phyloP scores from a whole-genome alignment of 1,140 invertebrate genomes.

The Asobara japonica region DNA sequence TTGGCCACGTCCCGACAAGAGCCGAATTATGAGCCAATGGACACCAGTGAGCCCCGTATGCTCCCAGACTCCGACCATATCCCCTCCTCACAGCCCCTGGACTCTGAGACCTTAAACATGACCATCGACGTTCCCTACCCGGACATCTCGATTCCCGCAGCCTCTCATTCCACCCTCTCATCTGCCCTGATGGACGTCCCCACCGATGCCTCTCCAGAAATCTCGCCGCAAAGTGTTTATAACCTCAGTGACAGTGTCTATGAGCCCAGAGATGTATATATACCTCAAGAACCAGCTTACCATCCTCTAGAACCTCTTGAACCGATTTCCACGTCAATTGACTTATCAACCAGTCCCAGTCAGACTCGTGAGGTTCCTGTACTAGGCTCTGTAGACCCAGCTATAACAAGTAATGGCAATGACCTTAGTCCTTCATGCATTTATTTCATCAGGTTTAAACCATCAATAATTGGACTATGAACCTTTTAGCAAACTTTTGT shows the following conservation, averaged over 20 bases:
- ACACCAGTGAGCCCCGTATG: not conserved
- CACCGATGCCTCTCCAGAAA: not conserved
- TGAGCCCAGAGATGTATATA: not conserved
- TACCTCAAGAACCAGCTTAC: not conserved
- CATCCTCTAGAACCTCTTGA: not conserved
- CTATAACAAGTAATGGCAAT: no score
- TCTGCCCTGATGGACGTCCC: not conserved
- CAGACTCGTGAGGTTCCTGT: slow-evolving; percentile 36
- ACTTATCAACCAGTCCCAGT: not conserved
- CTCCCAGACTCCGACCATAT: not conserved
- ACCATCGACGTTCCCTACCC: not conserved
- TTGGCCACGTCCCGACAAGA: not conserved
- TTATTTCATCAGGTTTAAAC: no score
- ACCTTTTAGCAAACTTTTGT: no score
- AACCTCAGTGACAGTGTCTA: not conserved
- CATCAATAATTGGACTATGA: no score
- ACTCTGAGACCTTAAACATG: not conserved
- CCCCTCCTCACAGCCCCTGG: not conserved
- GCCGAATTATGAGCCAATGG: not conserved
- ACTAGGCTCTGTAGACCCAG: not conserved
- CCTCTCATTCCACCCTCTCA: not conserved
- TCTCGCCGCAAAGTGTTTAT: not conserved
- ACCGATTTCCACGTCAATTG: not conserved
- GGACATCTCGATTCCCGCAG: not conserved
- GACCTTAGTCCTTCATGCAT: no score